Percentiles rank a stretch among this genome's conserved stretches.
Evolutionary conservation across 2,888 invertebrate species (phyloP).

Genomic region (Volucella inflata): DNA sequence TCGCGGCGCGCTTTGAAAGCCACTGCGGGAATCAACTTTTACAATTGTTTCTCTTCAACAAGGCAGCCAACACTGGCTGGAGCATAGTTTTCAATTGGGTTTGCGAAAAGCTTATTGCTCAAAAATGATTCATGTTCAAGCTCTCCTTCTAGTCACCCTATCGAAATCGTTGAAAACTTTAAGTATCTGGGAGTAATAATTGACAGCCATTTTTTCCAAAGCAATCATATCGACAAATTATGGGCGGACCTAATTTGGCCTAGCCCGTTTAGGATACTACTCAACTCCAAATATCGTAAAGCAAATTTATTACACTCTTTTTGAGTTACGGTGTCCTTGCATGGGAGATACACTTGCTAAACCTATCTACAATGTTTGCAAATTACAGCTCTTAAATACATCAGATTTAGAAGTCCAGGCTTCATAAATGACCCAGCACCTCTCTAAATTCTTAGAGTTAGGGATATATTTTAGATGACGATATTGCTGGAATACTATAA

Average conservation of each 20-base stretch:
- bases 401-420: not conserved
- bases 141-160: not conserved
- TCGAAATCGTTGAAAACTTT: slow-evolving; percentile 4
- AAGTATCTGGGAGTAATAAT: slow-evolving; percentile 18
- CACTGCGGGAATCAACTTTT: too few species aligned
- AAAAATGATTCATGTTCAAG: too few species aligned
- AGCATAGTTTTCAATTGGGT: too few species aligned
- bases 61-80: too few species aligned
- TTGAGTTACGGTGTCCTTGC: slow-evolving; percentile 11
- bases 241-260: slow-evolving; percentile 7
- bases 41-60: too few species aligned
- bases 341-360: not conserved
- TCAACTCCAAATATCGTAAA: not conserved
- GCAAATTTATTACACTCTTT: slow-evolving; percentile 8
- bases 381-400: not conserved
- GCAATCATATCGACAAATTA: slow-evolving; percentile 1
- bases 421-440: too few species aligned
- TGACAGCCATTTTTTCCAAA: not conserved
- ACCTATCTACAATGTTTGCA: not conserved
- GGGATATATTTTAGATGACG: too few species aligned
- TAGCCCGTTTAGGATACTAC: slow-evolving; percentile 1
- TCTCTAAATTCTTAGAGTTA: too few species aligned
- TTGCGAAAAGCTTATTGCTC: too few species aligned
- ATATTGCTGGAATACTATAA: too few species aligned
- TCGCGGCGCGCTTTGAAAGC: too few species aligned